Evolutionary conservation across 2,113 vertebrate genomes (phyloP).

Genomic region (Sylvia atricapilla): DNA sequence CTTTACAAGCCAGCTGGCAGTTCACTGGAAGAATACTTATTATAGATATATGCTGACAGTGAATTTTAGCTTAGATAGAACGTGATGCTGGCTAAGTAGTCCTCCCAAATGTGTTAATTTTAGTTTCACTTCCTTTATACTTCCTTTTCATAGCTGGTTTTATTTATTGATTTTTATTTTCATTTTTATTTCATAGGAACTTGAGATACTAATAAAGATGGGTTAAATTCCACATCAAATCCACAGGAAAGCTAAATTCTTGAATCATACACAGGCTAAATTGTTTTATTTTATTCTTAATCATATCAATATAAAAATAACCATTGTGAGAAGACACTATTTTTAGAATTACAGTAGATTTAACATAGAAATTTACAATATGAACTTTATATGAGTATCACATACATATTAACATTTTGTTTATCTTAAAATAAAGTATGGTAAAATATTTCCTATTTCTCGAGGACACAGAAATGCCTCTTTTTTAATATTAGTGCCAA

Average conservation of each 20-base stretch:
- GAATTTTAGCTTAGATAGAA: slow-evolving; percentile 43
- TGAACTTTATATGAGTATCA: neutral
- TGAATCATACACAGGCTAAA: neutral
- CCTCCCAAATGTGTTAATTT: slow-evolving; percentile 44
- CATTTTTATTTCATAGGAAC: neutral
- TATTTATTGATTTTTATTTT: neutral
- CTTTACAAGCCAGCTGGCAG: slow-evolving; percentile 49
- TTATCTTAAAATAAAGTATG: neutral
- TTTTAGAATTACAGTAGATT: slow-evolving; percentile 1
- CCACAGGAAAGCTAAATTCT: neutral
- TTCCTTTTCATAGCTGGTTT: neutral
- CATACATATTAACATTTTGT: neutral
- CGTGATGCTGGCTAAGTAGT: neutral
- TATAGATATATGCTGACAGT: slow-evolving; percentile 42
- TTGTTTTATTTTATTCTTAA: neutral
- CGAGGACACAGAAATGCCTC: neutral
- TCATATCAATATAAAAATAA: neutral
- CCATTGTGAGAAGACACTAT: neutral
- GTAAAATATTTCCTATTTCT: neutral
- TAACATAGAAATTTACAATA: neutral
- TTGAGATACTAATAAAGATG: neutral
- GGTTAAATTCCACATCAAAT: neutral
- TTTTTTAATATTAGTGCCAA: neutral
- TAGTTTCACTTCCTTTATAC: slow-evolving; percentile 32
- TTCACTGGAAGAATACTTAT: slow-evolving; percentile 47